Evolutionary conservation across 2,113 vertebrate species (phyloP), one percentile per base, ranked within the genome.

Genomic region (Cyprinodon tularosa): DNA sequence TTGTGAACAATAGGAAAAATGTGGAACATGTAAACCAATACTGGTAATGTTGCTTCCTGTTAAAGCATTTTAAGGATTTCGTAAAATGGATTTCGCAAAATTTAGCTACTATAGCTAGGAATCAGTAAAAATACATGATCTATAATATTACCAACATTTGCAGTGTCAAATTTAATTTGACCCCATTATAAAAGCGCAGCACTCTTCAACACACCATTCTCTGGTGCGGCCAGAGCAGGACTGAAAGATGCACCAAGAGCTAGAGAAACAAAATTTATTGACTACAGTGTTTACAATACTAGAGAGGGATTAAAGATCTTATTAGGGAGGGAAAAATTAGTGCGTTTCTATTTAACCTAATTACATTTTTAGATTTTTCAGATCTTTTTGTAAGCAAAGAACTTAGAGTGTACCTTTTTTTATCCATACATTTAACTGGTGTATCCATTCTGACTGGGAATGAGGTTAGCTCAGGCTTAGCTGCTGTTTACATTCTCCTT

Each of bases 401-500:
- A 53, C 13, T 29, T 37, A 10, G 50, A 68, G 4, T 37, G n/a
- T 29, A 20, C 15, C 65, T 74, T 71, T 14, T 72, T 76, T 45
- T 42, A 45, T 50, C 9, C 20, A 40, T 29, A 15, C 37, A 66
- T 3, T 1, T 12, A 47, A 50, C 72, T 59, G 4, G 11, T 64
- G 22, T 72, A 71, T 42, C 70, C 62, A 62, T 4, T 66, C 53
- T 62, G 76, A 60, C 22, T 57, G 48, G 5, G 11, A 11, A 60
- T 45, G 12, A 53, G 68, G 69, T 68, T 38, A 80, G 29, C 62
- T 6, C 38, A 70, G 53, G 66, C 60, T 4, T 5, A 72, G 0
- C 0, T 60, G 37, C 39, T 80, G 76, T 87, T 87, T 79, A 78
- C 76, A 67, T 85, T 84, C 22, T 73, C 66, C 2, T n/a, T 40